A percentile compares a stretch with the other conserved stretches of the same genome.
phyloP scores from a whole-genome alignment of 1,140 invertebrate species.

The Dendrolimus kikuchii region DNA sequence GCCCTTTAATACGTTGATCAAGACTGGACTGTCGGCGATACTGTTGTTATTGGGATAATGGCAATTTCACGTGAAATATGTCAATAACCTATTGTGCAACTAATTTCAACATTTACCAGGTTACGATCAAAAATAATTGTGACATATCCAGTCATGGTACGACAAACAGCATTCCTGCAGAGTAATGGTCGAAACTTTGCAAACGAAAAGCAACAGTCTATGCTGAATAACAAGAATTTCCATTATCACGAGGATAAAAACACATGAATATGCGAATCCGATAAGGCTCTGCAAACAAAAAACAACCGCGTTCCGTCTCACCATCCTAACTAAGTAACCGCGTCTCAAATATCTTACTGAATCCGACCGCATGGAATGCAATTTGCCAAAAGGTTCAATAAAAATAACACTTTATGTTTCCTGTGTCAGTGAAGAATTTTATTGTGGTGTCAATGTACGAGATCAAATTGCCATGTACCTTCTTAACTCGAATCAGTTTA shows the following conservation, averaged over 20 bases:
- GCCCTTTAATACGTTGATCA: too few relatives aligned
- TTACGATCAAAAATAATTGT: too few relatives aligned
- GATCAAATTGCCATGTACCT: slow-evolving; percentile 24
- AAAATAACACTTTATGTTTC: slow-evolving; percentile 57
- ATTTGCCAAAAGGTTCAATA: slow-evolving; percentile 52
- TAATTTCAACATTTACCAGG: too few relatives aligned
- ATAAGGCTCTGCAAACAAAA: slow-evolving; percentile 2
- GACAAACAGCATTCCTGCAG: too few relatives aligned
- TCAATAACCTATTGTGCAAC: too few relatives aligned
- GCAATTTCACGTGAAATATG: too few relatives aligned
- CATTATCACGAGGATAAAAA: neutral
- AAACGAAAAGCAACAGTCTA: too few relatives aligned
- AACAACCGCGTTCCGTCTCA: slow-evolving; percentile 5
- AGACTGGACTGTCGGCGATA: too few relatives aligned
- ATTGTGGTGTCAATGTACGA: slow-evolving; percentile 52
- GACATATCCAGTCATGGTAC: too few relatives aligned
- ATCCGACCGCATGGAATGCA: slow-evolving; percentile 33
- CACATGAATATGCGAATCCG: neutral
- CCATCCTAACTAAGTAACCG: slow-evolving; percentile 11
- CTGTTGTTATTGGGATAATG: too few relatives aligned
- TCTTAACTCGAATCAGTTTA: slow-evolving; percentile 32
- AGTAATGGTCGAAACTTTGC: too few relatives aligned
- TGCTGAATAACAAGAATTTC: too few relatives aligned
- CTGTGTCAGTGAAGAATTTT: slow-evolving; percentile 51
- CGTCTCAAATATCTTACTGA: slow-evolving; percentile 20